Base-by-base conservation (phyloP, 64 coral and sea anemone species). In the Hydrozoanthus tunicans region DNA sequence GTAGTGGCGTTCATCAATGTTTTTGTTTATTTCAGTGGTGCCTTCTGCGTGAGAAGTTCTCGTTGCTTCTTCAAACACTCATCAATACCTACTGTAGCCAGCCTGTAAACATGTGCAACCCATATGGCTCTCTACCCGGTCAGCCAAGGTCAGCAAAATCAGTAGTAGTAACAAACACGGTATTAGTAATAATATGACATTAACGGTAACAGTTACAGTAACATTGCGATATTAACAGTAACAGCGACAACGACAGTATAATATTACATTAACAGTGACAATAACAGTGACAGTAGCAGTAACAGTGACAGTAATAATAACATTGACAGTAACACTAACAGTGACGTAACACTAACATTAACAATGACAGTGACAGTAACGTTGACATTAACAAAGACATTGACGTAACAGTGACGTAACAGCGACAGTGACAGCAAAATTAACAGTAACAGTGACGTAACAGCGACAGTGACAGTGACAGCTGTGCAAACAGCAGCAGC, bases 11-110 rank as follows among this genome's bases (percentile, higher is more conserved):
- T 43, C 32, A 43, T 43, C 0, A 1, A 66, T 70, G 12, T 27
- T 54, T 56, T 2, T 59, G 3, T 88, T 60, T 43, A 51, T 61
- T 88, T 0, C 23, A 88, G 84, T 88, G 84, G 84, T 88, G 84
- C 52, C 6, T 43, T 8, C 20, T 88, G 56, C 84, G 84, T 88
- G 68, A 88, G n/a, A 75, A 15, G 6, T 88, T 59, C 14, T 75
- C 25, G 20, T 24, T 60, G 26, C 56, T 88, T 75, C 69, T 88
- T 14, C 24, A 58, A 73, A 62, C 24, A 14, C 84, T 88, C 5
- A 51, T 74, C 56, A 75, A 88, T 51, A 51, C 10, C 53, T 56
- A 88, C 24, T 88, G 84, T 75, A 60, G 6, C 54, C 68, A 27
- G 8, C 26, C n/a, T 2, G 4, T 60, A 1, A 60, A 88, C 84